These are phyloP conservation scores for Geophilus truncorum DNA, from an alignment of 2,888 invertebrate genomes.

Conservation along the genomic window DNA sequence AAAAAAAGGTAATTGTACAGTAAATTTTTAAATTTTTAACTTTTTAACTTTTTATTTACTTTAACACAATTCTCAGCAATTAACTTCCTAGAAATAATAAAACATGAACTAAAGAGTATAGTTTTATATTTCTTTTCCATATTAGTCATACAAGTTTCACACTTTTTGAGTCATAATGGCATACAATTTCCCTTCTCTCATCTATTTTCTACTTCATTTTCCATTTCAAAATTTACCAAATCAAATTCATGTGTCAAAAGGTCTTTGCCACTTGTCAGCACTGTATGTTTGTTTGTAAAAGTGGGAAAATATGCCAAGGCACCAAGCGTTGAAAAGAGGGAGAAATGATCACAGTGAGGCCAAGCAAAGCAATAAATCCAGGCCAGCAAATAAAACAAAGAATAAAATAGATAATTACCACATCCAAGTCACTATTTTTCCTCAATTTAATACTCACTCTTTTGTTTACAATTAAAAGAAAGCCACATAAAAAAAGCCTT, in stretches of 20 bases:
- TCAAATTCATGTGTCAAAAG: background rate
- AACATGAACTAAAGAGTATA: too few species aligned
- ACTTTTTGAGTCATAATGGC: too few species aligned
- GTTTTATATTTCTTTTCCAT: too few species aligned
- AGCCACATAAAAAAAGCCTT: background rate
- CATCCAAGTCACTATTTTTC: background rate
- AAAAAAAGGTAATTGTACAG: too few species aligned
- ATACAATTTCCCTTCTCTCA: too few species aligned
- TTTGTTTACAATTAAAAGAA: background rate
- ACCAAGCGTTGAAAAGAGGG: constrained; percentile 23
- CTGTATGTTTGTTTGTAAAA: background rate
- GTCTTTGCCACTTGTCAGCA: background rate
- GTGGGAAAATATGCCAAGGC: constrained; percentile 27
- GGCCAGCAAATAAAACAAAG: constrained; percentile 12
- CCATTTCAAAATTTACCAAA: background rate
- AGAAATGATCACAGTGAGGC: constrained; percentile 23
- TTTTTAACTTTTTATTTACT: background rate
- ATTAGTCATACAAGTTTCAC: too few species aligned
- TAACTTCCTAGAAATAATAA: background rate
- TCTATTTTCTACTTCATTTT: background rate
- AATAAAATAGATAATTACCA: background rate
- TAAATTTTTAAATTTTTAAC: background rate
- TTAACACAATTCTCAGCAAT: background rate
- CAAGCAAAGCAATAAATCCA: constrained; percentile 17
- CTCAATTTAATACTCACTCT: background rate